These are phyloP conservation scores for Colletes collaris DNA, from an alignment of 2,888 invertebrate species.

Conservation along the genomic window DNA sequence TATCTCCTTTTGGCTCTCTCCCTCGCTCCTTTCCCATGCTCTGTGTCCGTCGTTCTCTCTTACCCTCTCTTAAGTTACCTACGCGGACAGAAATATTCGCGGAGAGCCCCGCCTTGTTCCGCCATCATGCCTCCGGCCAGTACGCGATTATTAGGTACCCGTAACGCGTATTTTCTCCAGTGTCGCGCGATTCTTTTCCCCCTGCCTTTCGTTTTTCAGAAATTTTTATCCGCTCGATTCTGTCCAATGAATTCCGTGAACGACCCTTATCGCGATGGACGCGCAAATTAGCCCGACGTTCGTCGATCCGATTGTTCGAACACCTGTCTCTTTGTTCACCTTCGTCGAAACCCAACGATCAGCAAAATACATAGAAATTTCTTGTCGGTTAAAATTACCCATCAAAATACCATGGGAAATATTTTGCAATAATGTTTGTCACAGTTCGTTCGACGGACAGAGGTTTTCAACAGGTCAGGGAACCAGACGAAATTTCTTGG, in stretches of 20 bases:
- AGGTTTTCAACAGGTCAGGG: conserved; percentile 9
- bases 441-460: too few relatives aligned
- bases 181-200: conserved; percentile 35
- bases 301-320: too few relatives aligned
- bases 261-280: neutral
- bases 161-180: conserved; percentile 70
- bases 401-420: too few relatives aligned
- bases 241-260: conserved; percentile 20
- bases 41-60: conserved; percentile 19
- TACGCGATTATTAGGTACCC: conserved; percentile 79
- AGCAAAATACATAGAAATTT: too few relatives aligned
- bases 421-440: too few relatives aligned
- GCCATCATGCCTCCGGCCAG: conserved; percentile 77
- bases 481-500: conserved; percentile 2
- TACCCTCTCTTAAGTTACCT: conserved; percentile 64
- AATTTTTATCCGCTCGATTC: neutral
- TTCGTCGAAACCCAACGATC: too few relatives aligned
- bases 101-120: conserved; percentile 79
- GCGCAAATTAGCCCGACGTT: too few relatives aligned
- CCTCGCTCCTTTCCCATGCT: conserved; percentile 25
- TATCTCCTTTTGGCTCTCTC: conserved; percentile 18
- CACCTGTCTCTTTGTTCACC: too few relatives aligned
- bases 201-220: neutral
- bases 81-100: conserved; percentile 73
- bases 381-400: too few relatives aligned